Evolutionary conservation across 2,888 invertebrate genomes (phyloP), one percentile per base, ranked within the genome.

Genomic region (Lissocephala sabroskyi): DNA sequence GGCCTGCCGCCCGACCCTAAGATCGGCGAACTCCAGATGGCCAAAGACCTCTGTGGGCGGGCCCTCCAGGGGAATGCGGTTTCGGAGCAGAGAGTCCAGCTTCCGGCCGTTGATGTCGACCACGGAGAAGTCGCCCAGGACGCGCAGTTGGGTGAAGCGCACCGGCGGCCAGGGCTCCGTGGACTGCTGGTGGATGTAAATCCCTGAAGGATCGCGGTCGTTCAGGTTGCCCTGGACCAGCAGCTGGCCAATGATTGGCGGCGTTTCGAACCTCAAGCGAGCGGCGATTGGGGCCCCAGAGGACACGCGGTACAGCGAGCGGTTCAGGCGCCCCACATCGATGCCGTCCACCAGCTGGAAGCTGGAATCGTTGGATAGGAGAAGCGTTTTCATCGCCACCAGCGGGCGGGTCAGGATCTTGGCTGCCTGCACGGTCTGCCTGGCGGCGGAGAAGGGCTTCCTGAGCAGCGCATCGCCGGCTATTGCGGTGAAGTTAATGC

Each of bases 231-330:
- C 77, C 1, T 32, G 40, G 3, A 79, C 51, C 2, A 33, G 42
- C 1, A 82, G 47, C 14, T 49, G 54, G 0, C 49, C 52, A 11
- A 82, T 42, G 0, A 26, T 48, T 0, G 73, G 66, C 0, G 79
- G 42, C 18, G 28, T 42, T 3, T 43, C 17, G 17, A 82, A 82
- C 1, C 50, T 52, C 1, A 83, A 46, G 0, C 64, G 45, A 0
- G 67, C 82, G 0, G 28, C 43, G 1, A 82, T 60, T 1, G 75
- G 53, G 10, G 29, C 19, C 0, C 53, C 60, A 18, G 66, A 66
- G 9, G 75, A 73, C 18, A 62, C 35, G 1, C 83, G 77, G 59
- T 81, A 82, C 0, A 83, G 51, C 0, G 84, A 82, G 11, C 59
- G 50, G 58, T 82, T 82, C 1, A 82, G 62, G 2, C 66, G 62